These are phyloP conservation scores for Sebastes matsubarae DNA, from an alignment of 2,797 vertebrate species.

Conservation along the genomic window DNA sequence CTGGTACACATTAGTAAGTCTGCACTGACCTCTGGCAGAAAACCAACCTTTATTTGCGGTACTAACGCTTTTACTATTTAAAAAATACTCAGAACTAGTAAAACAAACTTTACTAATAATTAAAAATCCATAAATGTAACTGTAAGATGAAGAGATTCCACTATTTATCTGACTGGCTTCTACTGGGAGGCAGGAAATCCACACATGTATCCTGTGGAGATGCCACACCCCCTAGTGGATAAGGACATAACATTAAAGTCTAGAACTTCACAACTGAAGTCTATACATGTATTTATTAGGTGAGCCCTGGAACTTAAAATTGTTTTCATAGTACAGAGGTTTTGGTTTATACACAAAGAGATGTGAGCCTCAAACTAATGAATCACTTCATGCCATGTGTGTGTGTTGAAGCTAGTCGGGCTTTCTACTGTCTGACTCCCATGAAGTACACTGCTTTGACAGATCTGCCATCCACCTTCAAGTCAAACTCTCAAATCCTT, in stretches of 20 bases:
- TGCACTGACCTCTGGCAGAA: background rate
- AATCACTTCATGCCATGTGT: background rate
- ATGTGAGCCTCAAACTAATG: background rate
- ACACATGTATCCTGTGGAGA: conserved; percentile 3
- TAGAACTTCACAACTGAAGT: background rate
- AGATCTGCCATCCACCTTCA: conserved; percentile 21
- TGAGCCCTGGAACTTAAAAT: background rate
- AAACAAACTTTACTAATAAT: background rate
- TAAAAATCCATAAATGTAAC: background rate
- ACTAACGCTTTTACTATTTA: too few species aligned
- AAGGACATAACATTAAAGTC: background rate
- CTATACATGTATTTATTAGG: background rate
- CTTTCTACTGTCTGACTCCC: background rate
- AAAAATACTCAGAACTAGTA: background rate
- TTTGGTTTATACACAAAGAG: background rate
- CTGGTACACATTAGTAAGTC: background rate
- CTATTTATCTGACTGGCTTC: background rate
- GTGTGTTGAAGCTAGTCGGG: background rate
- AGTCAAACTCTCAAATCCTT: conserved; percentile 31
- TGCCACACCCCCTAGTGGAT: conserved; percentile 48
- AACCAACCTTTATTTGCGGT: background rate
- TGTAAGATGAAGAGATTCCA: background rate
- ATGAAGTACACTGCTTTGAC: conserved; percentile 19
- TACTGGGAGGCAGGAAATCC: background rate
- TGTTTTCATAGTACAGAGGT: background rate